phyloP scores from a whole-genome alignment of 2,888 invertebrate species.

The Aporophyla lueneburgensis region DNA sequence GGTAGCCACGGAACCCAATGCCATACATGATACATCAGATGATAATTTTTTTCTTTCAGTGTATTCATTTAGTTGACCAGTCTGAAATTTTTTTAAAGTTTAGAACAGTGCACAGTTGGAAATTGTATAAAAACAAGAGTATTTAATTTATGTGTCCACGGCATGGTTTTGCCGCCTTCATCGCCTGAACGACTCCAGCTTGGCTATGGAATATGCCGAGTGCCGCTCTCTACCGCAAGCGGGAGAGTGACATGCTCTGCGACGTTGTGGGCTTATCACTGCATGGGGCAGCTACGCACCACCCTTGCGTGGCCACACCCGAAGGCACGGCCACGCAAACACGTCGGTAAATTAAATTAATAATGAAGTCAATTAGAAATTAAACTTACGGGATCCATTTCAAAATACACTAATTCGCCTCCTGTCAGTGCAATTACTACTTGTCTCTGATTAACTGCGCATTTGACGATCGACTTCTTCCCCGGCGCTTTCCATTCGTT shows the following conservation, averaged over 20 bases:
- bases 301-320: constrained; percentile 79
- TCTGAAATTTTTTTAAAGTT: constrained; percentile 91
- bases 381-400: constrained; percentile 98
- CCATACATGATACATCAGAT: constrained; percentile 99
- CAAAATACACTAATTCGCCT: constrained; percentile 99
- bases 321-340: constrained; percentile 78
- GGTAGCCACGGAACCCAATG: constrained; percentile 97
- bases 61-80: constrained; percentile 99
- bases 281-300: constrained; percentile 90
- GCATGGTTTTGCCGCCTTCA: constrained; percentile 94
- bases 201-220: constrained; percentile 94
- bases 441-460: constrained; percentile 99
- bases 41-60: constrained; percentile 99
- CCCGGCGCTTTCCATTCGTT: constrained; percentile 99
- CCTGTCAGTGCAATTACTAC: constrained; percentile 99
- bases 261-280: constrained; percentile 92
- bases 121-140: constrained; percentile 7
- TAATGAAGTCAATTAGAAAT: neutral
- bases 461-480: constrained; percentile 98
- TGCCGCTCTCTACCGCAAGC: constrained; percentile 87
- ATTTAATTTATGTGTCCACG: constrained; percentile 87
- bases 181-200: constrained; percentile 92
- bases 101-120: constrained; percentile 27
- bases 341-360: constrained; percentile 77
- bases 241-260: constrained; percentile 91